A percentile compares a stretch with the other conserved stretches of the same genome.
Conservation (phyloP, 2,113 vertebrate species). For the Ctenomys sociabilis region DNA sequence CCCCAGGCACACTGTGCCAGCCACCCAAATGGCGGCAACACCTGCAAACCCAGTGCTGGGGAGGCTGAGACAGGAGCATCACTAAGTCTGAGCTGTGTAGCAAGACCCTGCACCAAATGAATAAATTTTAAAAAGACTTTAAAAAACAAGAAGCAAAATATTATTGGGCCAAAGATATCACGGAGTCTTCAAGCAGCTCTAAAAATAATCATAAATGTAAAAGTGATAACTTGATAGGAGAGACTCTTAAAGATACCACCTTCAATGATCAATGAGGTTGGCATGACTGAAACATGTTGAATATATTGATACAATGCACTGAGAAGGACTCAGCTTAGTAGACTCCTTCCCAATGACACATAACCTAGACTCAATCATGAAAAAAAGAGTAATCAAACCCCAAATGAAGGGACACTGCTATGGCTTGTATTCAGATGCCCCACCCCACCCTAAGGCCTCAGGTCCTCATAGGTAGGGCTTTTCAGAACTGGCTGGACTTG, state of each 20-base stretch:
- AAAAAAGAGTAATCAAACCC: neutral
- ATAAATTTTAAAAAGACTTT: too few species aligned
- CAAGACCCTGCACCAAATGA: too few species aligned
- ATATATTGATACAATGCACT: neutral
- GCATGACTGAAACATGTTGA: neutral
- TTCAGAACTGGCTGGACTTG: neutral
- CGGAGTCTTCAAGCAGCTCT: neutral
- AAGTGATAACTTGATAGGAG: neutral
- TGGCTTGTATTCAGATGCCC: neutral
- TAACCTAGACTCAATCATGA: neutral
- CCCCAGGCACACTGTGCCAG: too few species aligned
- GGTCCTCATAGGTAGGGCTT: neutral
- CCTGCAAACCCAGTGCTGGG: too few species aligned
- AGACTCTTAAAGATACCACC: neutral
- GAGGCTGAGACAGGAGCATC: too few species aligned
- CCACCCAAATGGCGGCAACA: too few species aligned
- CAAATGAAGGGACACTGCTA: neutral
- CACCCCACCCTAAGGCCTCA: neutral
- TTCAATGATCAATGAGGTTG: neutral
- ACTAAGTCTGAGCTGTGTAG: too few species aligned
- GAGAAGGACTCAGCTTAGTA: neutral
- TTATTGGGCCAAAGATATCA: neutral
- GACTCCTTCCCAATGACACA: neutral
- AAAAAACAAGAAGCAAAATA: neutral
- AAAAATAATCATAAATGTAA: neutral